Base-by-base conservation (phyloP, 2,113 vertebrate species). In the Cranoglanis bouderius region DNA sequence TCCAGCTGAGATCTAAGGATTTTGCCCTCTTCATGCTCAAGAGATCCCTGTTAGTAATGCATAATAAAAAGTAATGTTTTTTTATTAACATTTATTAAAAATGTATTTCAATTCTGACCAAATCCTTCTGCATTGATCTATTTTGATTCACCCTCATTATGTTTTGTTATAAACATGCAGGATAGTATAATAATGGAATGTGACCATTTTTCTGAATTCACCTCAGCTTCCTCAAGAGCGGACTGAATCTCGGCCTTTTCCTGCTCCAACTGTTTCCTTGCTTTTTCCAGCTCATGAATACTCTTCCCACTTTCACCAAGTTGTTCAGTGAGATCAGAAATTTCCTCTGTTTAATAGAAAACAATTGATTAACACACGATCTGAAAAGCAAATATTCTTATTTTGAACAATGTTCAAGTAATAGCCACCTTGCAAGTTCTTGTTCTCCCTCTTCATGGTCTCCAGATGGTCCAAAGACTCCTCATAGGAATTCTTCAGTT, bases 21-120 rank as follows among this genome's bases (percentile, higher is more conserved):
- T 94, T 98, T 98, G 1, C 97, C 95, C 38, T 98, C 97, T 85
- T 98, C 97, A 0, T 98, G 97, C 90, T 98, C 97, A 87, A 98
- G 94, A 0, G 97, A 96, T 55, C 95, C 97, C 97, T 98, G 85
- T 85, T 82, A 59, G n/a, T 46, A 82, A 81, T 16, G 35, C 19
- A 81, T 21, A 82, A 38, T 2, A 80, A 43, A 38, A 75, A 43
- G 3, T 46, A 46, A 18, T 51, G 13, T 6, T n/a, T 26, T 26
- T 43, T 49, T 49, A 8, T 51, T 3, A 46, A 77, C 72, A 43
- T 74, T 40, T 74, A 19, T 40, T 74, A 35, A 38, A 74, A 74
- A 40, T 74, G 14, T 35, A 38, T 49, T 29, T 29, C n/a, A 16
- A 75, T 75, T 24, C 10, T 26, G 40, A 75, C 1, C 21, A 26